Percentiles rank a stretch among this genome's conserved stretches.
Evolutionary conservation across 2,888 invertebrate species (phyloP).

Genomic region (Incurvaria masculella): DNA sequence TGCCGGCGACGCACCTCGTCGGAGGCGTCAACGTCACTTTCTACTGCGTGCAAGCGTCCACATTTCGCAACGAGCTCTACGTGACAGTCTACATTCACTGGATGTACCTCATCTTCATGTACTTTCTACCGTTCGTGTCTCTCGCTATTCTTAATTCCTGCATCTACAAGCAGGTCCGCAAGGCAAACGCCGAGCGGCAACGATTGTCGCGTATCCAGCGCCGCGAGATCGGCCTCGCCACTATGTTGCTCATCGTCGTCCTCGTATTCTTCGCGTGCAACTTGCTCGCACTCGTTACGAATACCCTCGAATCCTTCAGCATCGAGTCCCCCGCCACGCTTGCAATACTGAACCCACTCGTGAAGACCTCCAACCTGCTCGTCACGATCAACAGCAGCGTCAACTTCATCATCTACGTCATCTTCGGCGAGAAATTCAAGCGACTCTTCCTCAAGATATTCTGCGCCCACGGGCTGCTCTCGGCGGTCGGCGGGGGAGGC

Average conservation of each 20-base stretch:
- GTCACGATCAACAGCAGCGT: slow-evolving; percentile 97
- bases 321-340: slow-evolving; percentile 30
- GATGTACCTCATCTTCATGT: slow-evolving; percentile 92
- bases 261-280: slow-evolving; percentile 94
- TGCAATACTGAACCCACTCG: slow-evolving; percentile 59
- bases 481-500: slow-evolving; percentile 47
- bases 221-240: slow-evolving; percentile 90
- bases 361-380: slow-evolving; percentile 84
- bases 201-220: slow-evolving; percentile 85
- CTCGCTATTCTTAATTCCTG: slow-evolving; percentile 87
- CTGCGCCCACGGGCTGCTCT: slow-evolving; percentile 58
- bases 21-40: slow-evolving; percentile 56
- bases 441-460: slow-evolving; percentile 78
- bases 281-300: slow-evolving; percentile 79
- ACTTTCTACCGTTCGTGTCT: slow-evolving; percentile 86
- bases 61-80: slow-evolving; percentile 68
- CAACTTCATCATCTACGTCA: slow-evolving; percentile 97
- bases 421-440: slow-evolving; percentile 96
- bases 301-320: slow-evolving; percentile 78
- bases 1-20: slow-evolving; percentile 34
- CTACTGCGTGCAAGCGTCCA: slow-evolving; percentile 69
- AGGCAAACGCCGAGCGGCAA: slow-evolving; percentile 87
- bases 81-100: slow-evolving; percentile 89
- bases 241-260: slow-evolving; percentile 93
- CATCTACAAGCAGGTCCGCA: slow-evolving; percentile 86